A percentile compares a stretch with the other conserved stretches of the same genome.
Conservation (phyloP, 2,888 invertebrate genomes). For the Didymodactylos carnosus region DNA sequence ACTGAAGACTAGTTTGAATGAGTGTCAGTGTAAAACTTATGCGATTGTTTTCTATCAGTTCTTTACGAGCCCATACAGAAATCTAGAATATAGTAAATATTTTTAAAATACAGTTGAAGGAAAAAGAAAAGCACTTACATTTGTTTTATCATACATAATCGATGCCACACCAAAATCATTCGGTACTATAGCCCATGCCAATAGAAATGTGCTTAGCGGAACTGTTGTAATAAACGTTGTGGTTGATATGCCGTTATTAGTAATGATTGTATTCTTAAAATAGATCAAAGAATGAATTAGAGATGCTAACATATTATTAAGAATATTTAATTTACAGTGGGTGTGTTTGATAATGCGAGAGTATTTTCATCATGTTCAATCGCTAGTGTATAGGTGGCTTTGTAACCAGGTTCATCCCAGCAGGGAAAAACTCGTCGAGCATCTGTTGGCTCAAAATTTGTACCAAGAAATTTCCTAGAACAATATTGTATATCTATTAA, state of each 20-base stretch:
- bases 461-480: constrained; percentile 1
- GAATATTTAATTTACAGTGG: background rate
- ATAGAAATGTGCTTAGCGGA: background rate
- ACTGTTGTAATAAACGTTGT: background rate
- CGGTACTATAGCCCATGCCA: constrained; percentile 11
- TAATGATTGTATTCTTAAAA: background rate
- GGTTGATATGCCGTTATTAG: background rate
- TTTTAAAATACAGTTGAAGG: background rate
- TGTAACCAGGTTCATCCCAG: constrained; percentile 70
- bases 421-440: constrained; percentile 46
- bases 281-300: background rate
- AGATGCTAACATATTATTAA: background rate
- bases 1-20: background rate
- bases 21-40: background rate
- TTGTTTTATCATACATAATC: background rate
- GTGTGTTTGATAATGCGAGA: constrained; percentile 79
- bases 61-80: constrained; percentile 1
- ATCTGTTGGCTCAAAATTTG: constrained; percentile 11
- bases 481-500: background rate
- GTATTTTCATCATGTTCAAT: constrained; percentile 50
- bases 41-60: background rate
- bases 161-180: background rate
- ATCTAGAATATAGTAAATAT: background rate
- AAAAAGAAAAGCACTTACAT: background rate
- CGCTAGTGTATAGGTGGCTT: constrained; percentile 61